Evolutionary conservation across 2,797 vertebrate genomes (phyloP), one percentile per base, ranked within the genome.

Genomic region (Spheniscus humboldti): DNA sequence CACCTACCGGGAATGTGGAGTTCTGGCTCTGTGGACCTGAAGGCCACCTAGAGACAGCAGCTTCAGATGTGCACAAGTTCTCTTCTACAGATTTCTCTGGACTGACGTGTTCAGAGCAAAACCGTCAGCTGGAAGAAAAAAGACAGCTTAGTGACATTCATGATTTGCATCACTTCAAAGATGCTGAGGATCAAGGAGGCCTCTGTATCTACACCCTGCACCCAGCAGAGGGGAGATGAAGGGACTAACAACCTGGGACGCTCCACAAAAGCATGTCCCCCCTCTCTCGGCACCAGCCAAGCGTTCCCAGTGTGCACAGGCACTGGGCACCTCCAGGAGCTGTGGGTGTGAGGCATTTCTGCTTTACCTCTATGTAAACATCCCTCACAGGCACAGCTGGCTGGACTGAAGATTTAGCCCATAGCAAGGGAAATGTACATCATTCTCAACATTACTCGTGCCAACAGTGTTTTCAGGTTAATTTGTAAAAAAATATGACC

Each of bases 201-300:
- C 22, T 87, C 67, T 91, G 11, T 62, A 27, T n/a, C 57, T 18
- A 35, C 5, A 45, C 23, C 14, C 18, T n/a, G 10, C 25, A 45
- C 33, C 17, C 41, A 56, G 52, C 37, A 20, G 30, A 64, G 11
- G 31, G 19, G 64, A 90, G 59, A 64, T 14, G 63, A 69, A 88
- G 59, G 37, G 39, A 39, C 28, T 56, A 28, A 52, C 68, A 50
- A 11, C 12, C 20, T 67, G 47, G 25, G 25, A 37, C 1, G 5
- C 19, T 81, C 69, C 8, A 3, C 0, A 1, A 41, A 10, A 75
- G 17, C 8, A 2, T 0, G 8, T 30, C 2, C 5, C 31, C 17
- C 1, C 12, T 52, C 17, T 63, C 24, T 39, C 1, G 0, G 23
- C 39, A 62, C 30, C 22, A 67, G 45, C 47, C 63, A 25, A 35